Conservation (phyloP, 2,113 vertebrate genomes). For the Pithys albifrons region DNA sequence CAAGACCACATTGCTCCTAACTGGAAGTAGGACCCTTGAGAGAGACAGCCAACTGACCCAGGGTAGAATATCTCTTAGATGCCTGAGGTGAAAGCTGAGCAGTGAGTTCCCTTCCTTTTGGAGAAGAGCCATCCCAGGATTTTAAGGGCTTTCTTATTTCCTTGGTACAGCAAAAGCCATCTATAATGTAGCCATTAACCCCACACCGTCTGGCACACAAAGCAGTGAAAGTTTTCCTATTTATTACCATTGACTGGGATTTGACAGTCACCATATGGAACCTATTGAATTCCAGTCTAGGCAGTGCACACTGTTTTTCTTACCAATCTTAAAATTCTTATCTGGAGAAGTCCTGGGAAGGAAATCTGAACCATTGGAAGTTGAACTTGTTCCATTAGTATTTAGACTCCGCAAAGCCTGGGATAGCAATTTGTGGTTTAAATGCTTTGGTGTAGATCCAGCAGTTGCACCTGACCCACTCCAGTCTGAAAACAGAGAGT, state of each 20-base stretch:
- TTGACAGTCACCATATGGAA: background rate
- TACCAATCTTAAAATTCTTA: constrained; percentile 39
- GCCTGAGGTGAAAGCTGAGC: background rate
- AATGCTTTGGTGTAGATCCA: constrained; percentile 37
- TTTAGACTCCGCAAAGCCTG: constrained; percentile 59
- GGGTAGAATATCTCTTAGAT: background rate
- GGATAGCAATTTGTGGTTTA: constrained; percentile 33
- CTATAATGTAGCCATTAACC: background rate
- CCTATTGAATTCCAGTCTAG: background rate
- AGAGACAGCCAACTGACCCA: background rate
- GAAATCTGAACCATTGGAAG: constrained; percentile 59
- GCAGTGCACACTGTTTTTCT: background rate
- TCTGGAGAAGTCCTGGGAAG: background rate
- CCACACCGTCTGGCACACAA: background rate
- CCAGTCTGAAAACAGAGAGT: constrained; percentile 75
- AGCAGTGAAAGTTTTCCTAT: background rate
- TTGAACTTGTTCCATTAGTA: constrained; percentile 75
- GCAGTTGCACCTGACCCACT: constrained; percentile 59
- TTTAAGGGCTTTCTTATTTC: background rate
- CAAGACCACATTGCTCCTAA: background rate
- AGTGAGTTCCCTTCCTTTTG: background rate
- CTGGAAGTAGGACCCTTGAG: background rate
- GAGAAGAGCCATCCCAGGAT: background rate
- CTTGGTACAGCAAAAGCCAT: background rate
- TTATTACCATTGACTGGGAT: background rate